These are phyloP conservation scores for Apteryx mantelli DNA, from an alignment of 2,113 vertebrate species.

Conservation along the genomic window DNA sequence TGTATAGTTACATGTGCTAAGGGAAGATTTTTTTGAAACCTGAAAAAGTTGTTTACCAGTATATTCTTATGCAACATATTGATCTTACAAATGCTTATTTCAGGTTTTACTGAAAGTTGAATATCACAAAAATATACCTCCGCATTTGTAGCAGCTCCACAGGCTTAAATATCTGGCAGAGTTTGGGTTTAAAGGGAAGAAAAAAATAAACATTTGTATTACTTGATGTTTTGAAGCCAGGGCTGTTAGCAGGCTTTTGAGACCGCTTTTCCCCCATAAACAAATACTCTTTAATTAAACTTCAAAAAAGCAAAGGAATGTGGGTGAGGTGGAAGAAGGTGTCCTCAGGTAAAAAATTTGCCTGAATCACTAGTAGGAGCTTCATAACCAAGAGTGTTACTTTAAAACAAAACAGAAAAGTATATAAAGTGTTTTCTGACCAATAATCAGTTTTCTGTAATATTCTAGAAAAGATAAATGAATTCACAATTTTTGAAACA, in stretches of 20 bases:
- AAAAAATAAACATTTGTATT: not conserved
- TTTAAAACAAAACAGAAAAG: not conserved
- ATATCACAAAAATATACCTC: not conserved
- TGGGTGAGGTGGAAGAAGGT: not conserved
- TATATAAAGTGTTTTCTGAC: not conserved
- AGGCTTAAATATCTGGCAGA: not conserved
- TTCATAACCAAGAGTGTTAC: not conserved
- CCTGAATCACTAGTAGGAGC: not conserved
- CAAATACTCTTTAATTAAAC: not conserved
- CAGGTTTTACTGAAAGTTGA: not conserved
- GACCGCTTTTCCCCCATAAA: not conserved
- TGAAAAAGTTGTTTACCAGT: not conserved
- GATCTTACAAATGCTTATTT: not conserved
- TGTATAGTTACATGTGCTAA: not conserved
- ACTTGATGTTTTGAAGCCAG: not conserved
- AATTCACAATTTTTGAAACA: not conserved
- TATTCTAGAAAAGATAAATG: not conserved
- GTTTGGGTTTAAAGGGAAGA: not conserved
- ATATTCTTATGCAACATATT: not conserved
- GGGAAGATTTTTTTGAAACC: not conserved
- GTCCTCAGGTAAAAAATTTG: not conserved
- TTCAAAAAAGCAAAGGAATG: not conserved
- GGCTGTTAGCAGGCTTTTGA: not conserved
- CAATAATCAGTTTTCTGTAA: not conserved
- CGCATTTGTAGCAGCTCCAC: not conserved